Base-by-base conservation (phyloP, 2,888 invertebrate species). In the Noctuana brunneofusca region DNA sequence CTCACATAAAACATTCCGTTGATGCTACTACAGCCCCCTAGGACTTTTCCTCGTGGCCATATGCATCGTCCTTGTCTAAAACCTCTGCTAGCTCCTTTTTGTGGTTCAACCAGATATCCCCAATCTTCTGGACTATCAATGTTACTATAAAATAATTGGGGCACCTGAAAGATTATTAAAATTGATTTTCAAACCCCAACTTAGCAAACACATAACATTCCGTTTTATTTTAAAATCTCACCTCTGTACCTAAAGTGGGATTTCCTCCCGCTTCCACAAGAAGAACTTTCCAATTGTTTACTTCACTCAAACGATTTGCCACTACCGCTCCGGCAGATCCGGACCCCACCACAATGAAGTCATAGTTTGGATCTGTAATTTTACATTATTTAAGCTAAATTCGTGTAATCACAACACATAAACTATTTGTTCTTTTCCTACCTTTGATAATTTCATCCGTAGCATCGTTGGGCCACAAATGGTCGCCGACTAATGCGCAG, bases 1-100 rank as follows among this genome's bases (percentile, higher is more conserved):
- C 93, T 86, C 0, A 94, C 83, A 70, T 95, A 94, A 8, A 93
- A 75, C 94, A 95, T 94, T 54, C 92, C 93, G 75, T 96, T 95
- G 2, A 94, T 87, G 0, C 90, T 86, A 58, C 94, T 94, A 6
- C 92, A 92, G 0, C 96, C 96, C 0, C 96, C 96, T 14, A 94
- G 80, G 46, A 92, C 92, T 74, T 95, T 94, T 0, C 94, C 94
- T 48, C 93, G 83, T 12, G 93, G 88, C 93, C 92, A 92, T 2
- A 72, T 71, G 18, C 75, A 75, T 56, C 72, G 16, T 60, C 74
- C 59, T 57, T 68, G 58, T 66, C 66, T 74, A 27, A 82, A 81
- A 35, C 78, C 74, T 64, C 79, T 84, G n/a, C 84, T 82, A 56
- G 70, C 69, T 35, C 78, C 72, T 48, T 81, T 74, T 58, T 75